Evolutionary conservation across 2,113 vertebrate genomes (phyloP).

Genomic region (Philantomba maxwellii): DNA sequence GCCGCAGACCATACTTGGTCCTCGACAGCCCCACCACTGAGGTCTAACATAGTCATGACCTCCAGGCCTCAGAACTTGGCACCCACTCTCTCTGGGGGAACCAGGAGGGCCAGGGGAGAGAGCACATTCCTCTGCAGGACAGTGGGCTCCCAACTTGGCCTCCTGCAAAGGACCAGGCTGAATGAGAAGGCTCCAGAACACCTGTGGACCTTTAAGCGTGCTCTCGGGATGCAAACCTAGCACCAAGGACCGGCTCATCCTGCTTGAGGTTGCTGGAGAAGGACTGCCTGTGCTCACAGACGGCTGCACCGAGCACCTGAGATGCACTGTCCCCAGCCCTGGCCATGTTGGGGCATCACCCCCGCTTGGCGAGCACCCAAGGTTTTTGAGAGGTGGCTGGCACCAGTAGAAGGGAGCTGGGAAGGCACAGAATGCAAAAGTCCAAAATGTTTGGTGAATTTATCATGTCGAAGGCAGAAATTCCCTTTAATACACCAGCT

Average conservation of each 20-base stretch:
- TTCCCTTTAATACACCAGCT: not conserved
- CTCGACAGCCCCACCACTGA: accelerated
- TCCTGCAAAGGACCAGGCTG: not conserved
- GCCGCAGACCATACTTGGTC: not conserved
- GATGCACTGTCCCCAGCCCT: accelerated
- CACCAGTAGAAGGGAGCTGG: not conserved
- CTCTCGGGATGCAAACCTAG: not conserved
- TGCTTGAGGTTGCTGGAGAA: not conserved
- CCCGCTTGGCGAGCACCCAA: accelerated
- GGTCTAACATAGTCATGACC: not conserved
- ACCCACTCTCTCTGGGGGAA: not conserved
- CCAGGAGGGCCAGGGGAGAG: not conserved
- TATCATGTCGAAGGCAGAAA: not conserved
- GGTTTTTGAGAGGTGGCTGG: not conserved
- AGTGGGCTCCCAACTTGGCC: accelerated
- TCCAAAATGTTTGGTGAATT: not conserved
- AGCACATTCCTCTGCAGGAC: not conserved
- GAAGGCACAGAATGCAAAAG: not conserved
- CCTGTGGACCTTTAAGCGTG: not conserved
- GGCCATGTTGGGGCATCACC: not conserved
- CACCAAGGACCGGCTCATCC: too few species aligned
- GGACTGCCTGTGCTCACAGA: not conserved
- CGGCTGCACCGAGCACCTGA: not conserved
- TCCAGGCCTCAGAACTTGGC: not conserved
- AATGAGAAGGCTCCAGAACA: not conserved